These are phyloP conservation scores for Erpornis zantholeuca DNA, from an alignment of 2,113 vertebrate species.

Conservation along the genomic window DNA sequence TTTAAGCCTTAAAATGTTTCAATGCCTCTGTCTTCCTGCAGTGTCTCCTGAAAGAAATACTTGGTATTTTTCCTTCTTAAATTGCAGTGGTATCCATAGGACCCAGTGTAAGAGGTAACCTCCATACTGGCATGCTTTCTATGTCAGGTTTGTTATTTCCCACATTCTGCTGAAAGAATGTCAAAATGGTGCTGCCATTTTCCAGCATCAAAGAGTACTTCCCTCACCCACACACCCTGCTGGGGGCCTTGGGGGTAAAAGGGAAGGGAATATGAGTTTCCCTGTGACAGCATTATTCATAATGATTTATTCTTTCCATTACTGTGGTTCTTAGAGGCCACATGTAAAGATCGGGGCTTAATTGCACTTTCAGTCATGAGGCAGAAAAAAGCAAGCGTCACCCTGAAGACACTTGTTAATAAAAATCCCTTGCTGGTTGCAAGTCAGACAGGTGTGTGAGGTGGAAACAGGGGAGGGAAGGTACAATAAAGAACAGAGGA, in stretches of 20 bases:
- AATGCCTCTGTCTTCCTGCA: neutral
- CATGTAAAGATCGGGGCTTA: neutral
- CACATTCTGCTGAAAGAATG: neutral
- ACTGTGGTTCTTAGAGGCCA: neutral
- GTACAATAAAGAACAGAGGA: neutral
- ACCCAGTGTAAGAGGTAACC: neutral
- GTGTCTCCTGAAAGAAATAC: neutral
- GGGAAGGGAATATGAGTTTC: neutral
- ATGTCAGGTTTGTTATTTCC: neutral
- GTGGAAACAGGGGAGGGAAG: neutral
- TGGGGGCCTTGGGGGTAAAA: neutral
- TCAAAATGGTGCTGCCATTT: neutral
- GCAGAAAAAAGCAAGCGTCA: neutral
- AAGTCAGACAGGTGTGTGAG: neutral
- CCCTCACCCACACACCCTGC: neutral
- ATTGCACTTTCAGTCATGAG: neutral
- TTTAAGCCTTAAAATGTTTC: neutral
- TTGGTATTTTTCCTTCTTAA: neutral
- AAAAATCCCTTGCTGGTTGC: accelerated
- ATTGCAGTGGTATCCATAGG: neutral
- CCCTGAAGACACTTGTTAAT: neutral
- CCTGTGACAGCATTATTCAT: slow-evolving; percentile 14
- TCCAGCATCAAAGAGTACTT: neutral
- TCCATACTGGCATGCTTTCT: neutral
- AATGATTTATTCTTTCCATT: slow-evolving; percentile 39